Evolutionary conservation across 2,113 vertebrate species (phyloP), one percentile per base, ranked within the genome.

Genomic region (Rana temporaria): DNA sequence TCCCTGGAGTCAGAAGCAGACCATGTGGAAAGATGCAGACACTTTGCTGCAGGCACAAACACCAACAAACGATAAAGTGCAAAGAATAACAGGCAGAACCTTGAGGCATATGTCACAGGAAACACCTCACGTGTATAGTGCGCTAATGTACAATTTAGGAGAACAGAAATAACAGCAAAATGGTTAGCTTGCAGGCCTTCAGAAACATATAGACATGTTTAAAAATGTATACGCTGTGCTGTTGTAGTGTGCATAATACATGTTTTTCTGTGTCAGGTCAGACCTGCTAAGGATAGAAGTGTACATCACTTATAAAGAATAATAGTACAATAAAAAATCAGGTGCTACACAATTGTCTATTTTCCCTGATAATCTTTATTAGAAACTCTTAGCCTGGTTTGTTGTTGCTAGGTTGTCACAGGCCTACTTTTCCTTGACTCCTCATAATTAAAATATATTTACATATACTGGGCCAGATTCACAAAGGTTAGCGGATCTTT

Each of bases 11-110:
- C 18, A 38, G 55, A 32, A 30, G 19, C 30, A 32, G 19, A 60
- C 26, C 56, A 20, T 60, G 71, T 60, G 55, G 55, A 74, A 74
- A 74, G 32, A 71, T 16, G 59, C 26, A 17, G 71, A 74, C 18
- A 15, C 18, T 74, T 59, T 20, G 71, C 71, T 74, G 18, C 71
- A 38, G 71, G 71, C 71, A 60, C 24, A 74, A 74, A 38, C 71
- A 74, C 56, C 71, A 74, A 59, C 18, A 74, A 30, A 38, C 22
- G 14, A 32, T 20, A 19, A 60, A 30, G 30, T 38, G 71, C 56
- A 38, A 55, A 74, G 71, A 74, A 20, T 74, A 60, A 15, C 55
- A 59, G 71, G 16, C 55, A 59, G 55, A 32, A 59, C 26, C 71
- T 73, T 55, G 52, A 57, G 70, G 70, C 70, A 20, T 6, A 38